Base-by-base conservation (phyloP, 2,797 vertebrate genomes). In the Podarcis siculus region DNA sequence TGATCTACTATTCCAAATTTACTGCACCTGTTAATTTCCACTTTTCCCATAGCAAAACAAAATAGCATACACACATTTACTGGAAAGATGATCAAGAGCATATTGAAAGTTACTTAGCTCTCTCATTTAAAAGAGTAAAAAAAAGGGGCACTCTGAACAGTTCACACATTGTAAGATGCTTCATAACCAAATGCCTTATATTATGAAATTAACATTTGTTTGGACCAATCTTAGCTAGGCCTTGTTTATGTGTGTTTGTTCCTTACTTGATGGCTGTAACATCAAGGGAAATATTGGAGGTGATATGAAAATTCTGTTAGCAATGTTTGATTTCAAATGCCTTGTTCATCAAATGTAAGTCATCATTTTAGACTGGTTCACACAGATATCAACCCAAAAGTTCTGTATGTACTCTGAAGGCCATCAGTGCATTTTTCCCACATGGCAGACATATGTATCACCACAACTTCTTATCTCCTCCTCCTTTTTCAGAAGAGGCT, bases 1-100 rank as follows among this genome's bases (percentile, higher is more conserved):
- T 93, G 79, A 92, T 91, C 91, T 94, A 86, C 58, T 45, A 69
- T 79, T 76, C 92, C 84, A 93, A 93, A 92, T 91, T 82, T 88
- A 92, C 35, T 93, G 79, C 91, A 92, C 83, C 89, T 92, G 81
- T 72, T 86, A 73, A 5, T 85, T 7, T 88, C 81, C 45, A 1
- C 64, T 79, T 75, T 72, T 71, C 55, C 23, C 13, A 37, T 32
- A 69, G 69, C 75, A 75, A 75, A 79, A 6, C 8, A 25, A 8
- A n/a, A 4, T 76, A 83, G 58, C 10, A 10, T 2, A 0, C 71
- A 35, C 19, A 87, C 78, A 6, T 86, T 94, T 45, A 85, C 79
- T 86, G 76, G 35, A 91, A 92, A 81, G 32, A 30, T 5, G 64
- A 55, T 61, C 82, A 91, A 79, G 86, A 0, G 0, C 55, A 86